These are phyloP conservation scores for Anagyrus pseudococci DNA, from an alignment of 2,888 invertebrate species.

Conservation along the genomic window DNA sequence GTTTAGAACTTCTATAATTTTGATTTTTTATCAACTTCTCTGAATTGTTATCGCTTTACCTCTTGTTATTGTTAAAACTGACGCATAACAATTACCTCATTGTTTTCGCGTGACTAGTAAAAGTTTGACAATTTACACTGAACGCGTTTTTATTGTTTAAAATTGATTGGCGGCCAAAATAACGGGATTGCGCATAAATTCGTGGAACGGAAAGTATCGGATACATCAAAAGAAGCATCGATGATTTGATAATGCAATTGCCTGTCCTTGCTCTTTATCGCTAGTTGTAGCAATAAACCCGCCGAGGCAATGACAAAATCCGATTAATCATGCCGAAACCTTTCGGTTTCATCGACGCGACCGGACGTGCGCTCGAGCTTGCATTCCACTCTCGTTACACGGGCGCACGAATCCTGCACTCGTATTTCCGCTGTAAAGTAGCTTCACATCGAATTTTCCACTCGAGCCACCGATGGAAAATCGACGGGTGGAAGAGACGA, in stretches of 20 bases:
- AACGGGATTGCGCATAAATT: too few species aligned
- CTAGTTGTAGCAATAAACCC: neutral
- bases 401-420: neutral
- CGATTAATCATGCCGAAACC: slow-evolving; percentile 31
- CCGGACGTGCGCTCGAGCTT: too few species aligned
- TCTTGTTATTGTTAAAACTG: too few species aligned
- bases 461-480: slow-evolving; percentile 22
- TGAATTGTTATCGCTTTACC: too few species aligned
- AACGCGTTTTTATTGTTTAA: too few species aligned
- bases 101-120: too few species aligned
- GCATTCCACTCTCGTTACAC: slow-evolving; percentile 2
- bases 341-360: slow-evolving; percentile 26
- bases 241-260: slow-evolving; percentile 13
- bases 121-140: too few species aligned
- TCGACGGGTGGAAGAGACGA: neutral
- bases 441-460: slow-evolving; percentile 28
- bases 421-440: slow-evolving; percentile 1
- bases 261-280: neutral
- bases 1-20: too few species aligned
- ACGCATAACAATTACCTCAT: too few species aligned
- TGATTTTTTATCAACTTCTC: too few species aligned
- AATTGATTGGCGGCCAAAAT: too few species aligned
- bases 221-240: neutral
- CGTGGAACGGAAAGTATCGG: too few species aligned
- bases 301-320: slow-evolving; percentile 5